Evolutionary conservation across 2,888 invertebrate genomes (phyloP).

Genomic region (Drosophila borealis): DNA sequence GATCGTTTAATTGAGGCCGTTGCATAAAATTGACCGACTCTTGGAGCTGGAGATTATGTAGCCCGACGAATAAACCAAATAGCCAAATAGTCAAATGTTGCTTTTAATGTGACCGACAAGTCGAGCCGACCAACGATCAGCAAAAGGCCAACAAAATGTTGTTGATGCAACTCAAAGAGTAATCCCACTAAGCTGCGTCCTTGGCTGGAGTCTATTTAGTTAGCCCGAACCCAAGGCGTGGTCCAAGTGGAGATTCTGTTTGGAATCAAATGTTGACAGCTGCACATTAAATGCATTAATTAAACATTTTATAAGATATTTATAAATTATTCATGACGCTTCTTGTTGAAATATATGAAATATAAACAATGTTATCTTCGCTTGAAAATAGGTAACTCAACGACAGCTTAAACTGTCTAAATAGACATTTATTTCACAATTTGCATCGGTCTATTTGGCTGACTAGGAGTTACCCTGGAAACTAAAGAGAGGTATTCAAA

Average conservation of each 20-base stretch:
- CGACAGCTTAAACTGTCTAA: slow-evolving; percentile 5
- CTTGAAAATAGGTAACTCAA: background rate
- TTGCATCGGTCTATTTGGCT: too few relatives aligned
- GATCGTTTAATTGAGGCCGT: slow-evolving; percentile 68
- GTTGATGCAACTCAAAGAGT: slow-evolving; percentile 40
- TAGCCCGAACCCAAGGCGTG: background rate
- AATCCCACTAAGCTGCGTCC: slow-evolving; percentile 54
- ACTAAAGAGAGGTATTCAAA: background rate
- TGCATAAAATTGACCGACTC: slow-evolving; percentile 74
- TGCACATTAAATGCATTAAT: slow-evolving; percentile 17
- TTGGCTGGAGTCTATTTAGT: slow-evolving; percentile 25
- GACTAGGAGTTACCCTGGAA: background rate
- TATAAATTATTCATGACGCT: slow-evolving; percentile 56
- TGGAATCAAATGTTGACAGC: slow-evolving; percentile 20
- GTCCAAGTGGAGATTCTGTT: slow-evolving; percentile 34
- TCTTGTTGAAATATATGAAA: background rate
- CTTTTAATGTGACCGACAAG: slow-evolving; percentile 60
- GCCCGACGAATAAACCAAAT: slow-evolving; percentile 65
- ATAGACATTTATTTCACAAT: slow-evolving; percentile 1
- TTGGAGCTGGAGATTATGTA: slow-evolving; percentile 56
- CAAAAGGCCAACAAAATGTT: background rate
- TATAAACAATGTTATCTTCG: too few relatives aligned
- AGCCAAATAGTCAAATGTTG: slow-evolving; percentile 28
- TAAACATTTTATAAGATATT: slow-evolving; percentile 9
- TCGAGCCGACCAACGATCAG: background rate